phyloP scores from a whole-genome alignment of 2,113 vertebrate genomes.

The Alligator sinensis region DNA sequence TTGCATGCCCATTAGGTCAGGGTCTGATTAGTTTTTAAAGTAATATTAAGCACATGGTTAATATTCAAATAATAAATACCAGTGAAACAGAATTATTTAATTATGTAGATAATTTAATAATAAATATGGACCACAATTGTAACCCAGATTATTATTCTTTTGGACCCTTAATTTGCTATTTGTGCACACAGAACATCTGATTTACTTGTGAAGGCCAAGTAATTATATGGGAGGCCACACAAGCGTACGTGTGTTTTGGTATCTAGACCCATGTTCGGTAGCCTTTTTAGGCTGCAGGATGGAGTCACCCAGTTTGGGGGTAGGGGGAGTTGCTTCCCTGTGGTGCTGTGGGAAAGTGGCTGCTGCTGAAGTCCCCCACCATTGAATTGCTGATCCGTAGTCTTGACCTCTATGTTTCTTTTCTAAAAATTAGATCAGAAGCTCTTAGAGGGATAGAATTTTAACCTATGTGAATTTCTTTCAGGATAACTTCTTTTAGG shows the following conservation, averaged over 20 bases:
- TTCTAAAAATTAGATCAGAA: not conserved
- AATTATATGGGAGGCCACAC: not conserved
- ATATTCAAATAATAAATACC: conserved; percentile 41
- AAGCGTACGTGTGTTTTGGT: not conserved
- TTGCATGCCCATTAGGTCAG: not conserved
- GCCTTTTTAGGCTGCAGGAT: too few relatives aligned
- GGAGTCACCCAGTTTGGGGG: too few relatives aligned
- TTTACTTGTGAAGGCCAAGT: not conserved
- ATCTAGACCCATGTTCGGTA: too few relatives aligned
- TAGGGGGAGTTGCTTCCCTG: too few relatives aligned
- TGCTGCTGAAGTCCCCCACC: too few relatives aligned
- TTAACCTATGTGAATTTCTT: not conserved
- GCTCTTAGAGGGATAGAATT: not conserved
- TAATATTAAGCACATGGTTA: not conserved
- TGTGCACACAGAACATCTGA: not conserved
- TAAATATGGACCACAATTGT: not conserved
- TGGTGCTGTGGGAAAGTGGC: too few relatives aligned
- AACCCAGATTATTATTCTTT: not conserved
- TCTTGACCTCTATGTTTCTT: not conserved
- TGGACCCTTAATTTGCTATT: not conserved
- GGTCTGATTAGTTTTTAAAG: not conserved
- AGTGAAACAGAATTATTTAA: not conserved
- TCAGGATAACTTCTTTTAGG: not conserved
- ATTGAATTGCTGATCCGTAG: too few relatives aligned
- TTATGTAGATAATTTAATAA: conserved; percentile 11